Base-by-base conservation (phyloP, 2,797 vertebrate genomes). In the Hipposideros larvatus region DNA sequence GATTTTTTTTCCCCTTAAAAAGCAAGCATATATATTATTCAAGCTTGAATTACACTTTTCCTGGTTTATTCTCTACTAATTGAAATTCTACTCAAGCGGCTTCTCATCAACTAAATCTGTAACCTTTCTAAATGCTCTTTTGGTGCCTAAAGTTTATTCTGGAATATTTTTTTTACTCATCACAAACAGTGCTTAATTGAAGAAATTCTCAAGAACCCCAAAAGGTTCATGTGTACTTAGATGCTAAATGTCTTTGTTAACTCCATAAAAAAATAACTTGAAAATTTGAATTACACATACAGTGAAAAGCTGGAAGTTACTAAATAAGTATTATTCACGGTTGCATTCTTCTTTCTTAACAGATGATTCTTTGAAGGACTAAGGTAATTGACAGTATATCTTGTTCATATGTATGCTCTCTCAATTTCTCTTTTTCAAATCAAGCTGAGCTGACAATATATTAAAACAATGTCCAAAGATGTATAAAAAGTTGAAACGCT, bases 181-280 rank as follows among this genome's bases (percentile, higher is more conserved):
- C n/a, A 83, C 19, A 93, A 10, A 83, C 4, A 74, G 22, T n/a
- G 66, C 26, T 95, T 73, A 94, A 91, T 4, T 86, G 37, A 90
- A 95, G 19, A 86, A 73, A 96, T 91, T 89, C 46, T 95, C 43
- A 93, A 79, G n/a, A 96, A 13, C 51, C 41, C 31, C 11, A 88
- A 96, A 92, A 75, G 22, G 28, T 55, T 24, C 41, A 51, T 55
- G 87, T 63, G 4, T 75, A 90, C 24, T 87, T 94, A 86, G 48
- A 95, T 80, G 21, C 15, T 80, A 90, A 90, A 87, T 95, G 21
- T 92, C 68, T 91, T 95, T 85, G 31, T 66, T 93, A 94, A 90
- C 70, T 85, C 48, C 37, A 34, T 91, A 43, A 85, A 84, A 89
- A 94, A 85, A 31, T 41, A 78, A 74, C 28, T 21, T 31, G 34